Percentiles rank a stretch among this genome's conserved stretches.
phyloP scores from a whole-genome alignment of 2,797 vertebrate genomes.

The Phylloscopus collybita region DNA sequence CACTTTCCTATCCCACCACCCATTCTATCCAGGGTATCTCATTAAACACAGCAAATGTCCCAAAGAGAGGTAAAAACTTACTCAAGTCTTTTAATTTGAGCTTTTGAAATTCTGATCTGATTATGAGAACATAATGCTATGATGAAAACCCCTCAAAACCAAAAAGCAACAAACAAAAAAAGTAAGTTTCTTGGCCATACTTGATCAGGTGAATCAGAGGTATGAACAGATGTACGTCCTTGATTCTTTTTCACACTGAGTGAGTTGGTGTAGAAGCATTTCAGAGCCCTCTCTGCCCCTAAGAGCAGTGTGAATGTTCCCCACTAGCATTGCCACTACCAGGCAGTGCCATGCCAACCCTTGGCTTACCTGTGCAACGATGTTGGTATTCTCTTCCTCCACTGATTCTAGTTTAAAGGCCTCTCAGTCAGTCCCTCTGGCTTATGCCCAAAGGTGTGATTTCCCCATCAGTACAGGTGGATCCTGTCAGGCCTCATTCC shows the following conservation, averaged over 20 bases:
- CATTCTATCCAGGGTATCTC: not conserved
- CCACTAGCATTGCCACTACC: not conserved
- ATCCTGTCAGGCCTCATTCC: not conserved
- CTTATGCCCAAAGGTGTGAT: not conserved
- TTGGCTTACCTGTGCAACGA: not conserved
- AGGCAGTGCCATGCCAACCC: fast-evolving
- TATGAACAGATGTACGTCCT: not conserved
- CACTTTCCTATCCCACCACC: not conserved
- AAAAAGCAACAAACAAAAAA: not conserved
- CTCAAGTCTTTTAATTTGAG: not conserved
- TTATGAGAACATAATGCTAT: not conserved
- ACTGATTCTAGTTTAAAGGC: not conserved
- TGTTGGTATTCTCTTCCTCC: not conserved
- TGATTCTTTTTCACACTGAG: not conserved
- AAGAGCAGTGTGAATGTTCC: not conserved
- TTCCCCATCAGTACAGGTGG: not conserved
- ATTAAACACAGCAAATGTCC: not conserved
- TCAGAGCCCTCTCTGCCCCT: not conserved
- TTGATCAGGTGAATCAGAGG: constrained; percentile 21
- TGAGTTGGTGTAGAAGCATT: not conserved
- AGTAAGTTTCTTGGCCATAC: not conserved
- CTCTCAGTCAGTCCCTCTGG: not conserved
- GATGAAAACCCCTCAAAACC: not conserved
- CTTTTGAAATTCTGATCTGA: constrained; percentile 5
- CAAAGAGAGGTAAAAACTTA: not conserved